These are phyloP conservation scores for Embiotoca jacksoni DNA, from an alignment of 2,113 vertebrate species.

Conservation along the genomic window DNA sequence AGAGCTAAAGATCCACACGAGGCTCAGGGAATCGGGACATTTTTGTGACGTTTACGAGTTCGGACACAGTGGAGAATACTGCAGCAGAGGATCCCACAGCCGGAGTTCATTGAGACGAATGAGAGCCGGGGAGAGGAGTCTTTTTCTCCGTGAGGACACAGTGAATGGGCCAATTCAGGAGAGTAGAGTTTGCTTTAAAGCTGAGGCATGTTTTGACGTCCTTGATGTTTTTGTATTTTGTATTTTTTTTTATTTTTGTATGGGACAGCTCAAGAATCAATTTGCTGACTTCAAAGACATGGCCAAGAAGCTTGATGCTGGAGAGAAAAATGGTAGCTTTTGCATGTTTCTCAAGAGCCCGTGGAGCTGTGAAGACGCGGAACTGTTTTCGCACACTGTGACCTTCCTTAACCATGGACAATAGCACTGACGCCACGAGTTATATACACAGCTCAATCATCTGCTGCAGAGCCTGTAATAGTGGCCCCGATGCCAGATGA, in stretches of 20 bases:
- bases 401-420: background rate
- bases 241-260: background rate
- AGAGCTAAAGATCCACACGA: background rate
- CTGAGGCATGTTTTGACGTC: constrained; percentile 35
- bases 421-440: background rate
- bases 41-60: background rate
- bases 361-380: background rate
- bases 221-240: constrained; percentile 11
- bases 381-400: background rate
- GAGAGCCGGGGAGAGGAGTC: background rate
- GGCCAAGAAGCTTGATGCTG: background rate
- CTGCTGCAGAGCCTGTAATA: background rate
- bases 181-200: constrained; percentile 42
- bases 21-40: background rate
- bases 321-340: background rate
- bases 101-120: background rate
- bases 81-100: background rate
- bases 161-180: constrained; percentile 8
- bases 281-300: constrained; percentile 57
- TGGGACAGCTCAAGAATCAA: constrained; percentile 28
- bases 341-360: constrained; percentile 9
- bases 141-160: constrained; percentile 3
- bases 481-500: constrained; percentile 2
- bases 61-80: background rate
- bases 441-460: background rate